Conservation (phyloP, 2,888 invertebrate species). For the Metallyticus violacea region DNA sequence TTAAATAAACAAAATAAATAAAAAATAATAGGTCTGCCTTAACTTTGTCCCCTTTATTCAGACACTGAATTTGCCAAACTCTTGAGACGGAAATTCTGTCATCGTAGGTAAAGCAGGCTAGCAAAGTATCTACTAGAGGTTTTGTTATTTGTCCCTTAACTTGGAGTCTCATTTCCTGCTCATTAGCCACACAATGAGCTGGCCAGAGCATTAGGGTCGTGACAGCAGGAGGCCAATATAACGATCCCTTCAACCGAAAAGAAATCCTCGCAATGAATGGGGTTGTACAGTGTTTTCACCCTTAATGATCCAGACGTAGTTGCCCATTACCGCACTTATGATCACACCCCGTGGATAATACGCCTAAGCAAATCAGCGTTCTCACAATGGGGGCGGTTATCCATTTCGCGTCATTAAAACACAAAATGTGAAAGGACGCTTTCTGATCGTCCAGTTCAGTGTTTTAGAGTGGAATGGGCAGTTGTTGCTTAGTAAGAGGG, state of each 20-base stretch:
- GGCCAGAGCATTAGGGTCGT: neutral
- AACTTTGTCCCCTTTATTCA: too few relatives aligned
- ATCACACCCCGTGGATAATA: neutral
- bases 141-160: neutral
- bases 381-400: neutral
- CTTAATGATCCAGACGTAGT: neutral
- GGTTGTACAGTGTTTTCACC: neutral
- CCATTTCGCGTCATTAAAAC: neutral
- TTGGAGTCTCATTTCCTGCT: neutral
- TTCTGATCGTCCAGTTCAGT: too few relatives aligned
- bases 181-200: neutral
- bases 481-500: too few relatives aligned
- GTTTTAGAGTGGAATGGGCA: too few relatives aligned
- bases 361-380: neutral
- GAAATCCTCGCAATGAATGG: neutral
- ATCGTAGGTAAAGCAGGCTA: neutral
- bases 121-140: neutral
- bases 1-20: too few relatives aligned
- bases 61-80: too few relatives aligned
- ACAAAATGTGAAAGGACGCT: neutral
- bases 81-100: too few relatives aligned
- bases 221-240: neutral
- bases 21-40: too few relatives aligned
- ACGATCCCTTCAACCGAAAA: neutral
- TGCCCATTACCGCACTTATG: neutral